phyloP scores from a whole-genome alignment of 2,888 invertebrate genomes.

The Tetanocera ferruginea region DNA sequence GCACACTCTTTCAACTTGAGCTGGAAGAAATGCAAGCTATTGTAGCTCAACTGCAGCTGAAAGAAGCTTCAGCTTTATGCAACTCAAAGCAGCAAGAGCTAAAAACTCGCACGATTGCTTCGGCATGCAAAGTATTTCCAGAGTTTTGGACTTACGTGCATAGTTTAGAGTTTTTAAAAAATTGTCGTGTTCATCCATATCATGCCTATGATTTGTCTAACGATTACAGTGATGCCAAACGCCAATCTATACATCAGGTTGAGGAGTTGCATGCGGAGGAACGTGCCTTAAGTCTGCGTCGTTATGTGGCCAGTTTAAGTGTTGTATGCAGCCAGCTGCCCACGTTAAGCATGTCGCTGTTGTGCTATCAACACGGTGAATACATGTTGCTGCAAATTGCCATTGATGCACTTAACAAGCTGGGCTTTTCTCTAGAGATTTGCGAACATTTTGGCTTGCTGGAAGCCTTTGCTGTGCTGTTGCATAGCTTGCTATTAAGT shows the following conservation, averaged over 20 bases:
- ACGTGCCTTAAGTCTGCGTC: constrained; percentile 58
- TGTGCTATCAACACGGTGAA: constrained; percentile 56
- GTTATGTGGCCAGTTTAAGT: constrained; percentile 60
- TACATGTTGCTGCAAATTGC: constrained; percentile 59
- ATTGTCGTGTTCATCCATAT: constrained; percentile 58
- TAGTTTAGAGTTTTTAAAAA: constrained; percentile 59
- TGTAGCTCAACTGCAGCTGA: constrained; percentile 56
- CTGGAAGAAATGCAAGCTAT: constrained; percentile 58
- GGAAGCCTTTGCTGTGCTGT: constrained; percentile 57
- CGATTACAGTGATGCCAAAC: constrained; percentile 40
- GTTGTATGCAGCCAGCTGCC: constrained; percentile 55
- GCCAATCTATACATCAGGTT: constrained; percentile 52
- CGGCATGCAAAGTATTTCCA: constrained; percentile 58
- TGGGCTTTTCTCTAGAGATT: constrained; percentile 63
- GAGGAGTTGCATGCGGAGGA: constrained; percentile 54
- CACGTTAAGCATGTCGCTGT: constrained; percentile 49
- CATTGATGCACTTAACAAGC: constrained; percentile 57
- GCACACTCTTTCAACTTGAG: constrained; percentile 60
- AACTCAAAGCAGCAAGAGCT: constrained; percentile 26
- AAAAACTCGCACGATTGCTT: constrained; percentile 46
- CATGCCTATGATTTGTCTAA: constrained; percentile 53
- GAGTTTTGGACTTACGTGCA: constrained; percentile 64
- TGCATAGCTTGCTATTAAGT: constrained; percentile 53
- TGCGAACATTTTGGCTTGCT: constrained; percentile 61
- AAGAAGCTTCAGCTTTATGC: constrained; percentile 5